These are phyloP conservation scores for Sinocyclocheilus rhinocerous DNA, from an alignment of 2,113 vertebrate species.

Conservation along the genomic window DNA sequence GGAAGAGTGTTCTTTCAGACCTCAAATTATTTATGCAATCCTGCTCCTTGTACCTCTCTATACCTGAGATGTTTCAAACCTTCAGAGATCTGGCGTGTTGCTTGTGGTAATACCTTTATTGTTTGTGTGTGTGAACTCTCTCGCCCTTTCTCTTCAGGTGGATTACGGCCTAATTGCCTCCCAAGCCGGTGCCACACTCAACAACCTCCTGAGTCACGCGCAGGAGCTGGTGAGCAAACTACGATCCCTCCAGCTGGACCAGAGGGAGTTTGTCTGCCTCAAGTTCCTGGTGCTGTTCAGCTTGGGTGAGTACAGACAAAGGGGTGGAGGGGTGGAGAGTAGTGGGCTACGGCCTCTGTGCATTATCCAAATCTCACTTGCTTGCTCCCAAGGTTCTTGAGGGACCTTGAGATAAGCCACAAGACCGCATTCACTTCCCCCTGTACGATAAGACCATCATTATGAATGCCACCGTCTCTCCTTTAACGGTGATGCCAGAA, in stretches of 20 bases:
- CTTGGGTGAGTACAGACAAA: constrained; percentile 82
- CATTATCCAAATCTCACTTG: constrained; percentile 20
- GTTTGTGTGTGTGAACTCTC: constrained; percentile 34
- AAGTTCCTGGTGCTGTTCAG: constrained; percentile 99
- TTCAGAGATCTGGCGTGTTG: constrained; percentile 13
- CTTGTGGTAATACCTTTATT: constrained; percentile 11
- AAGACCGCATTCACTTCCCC: background rate
- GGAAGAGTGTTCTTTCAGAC: background rate
- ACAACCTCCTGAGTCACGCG: constrained; percentile 93
- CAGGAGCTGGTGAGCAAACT: constrained; percentile 94
- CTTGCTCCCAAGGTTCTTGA: constrained; percentile 48
- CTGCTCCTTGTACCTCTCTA: background rate
- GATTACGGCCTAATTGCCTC: constrained; percentile 90
- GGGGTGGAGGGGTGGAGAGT: constrained; percentile 13
- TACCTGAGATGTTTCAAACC: background rate
- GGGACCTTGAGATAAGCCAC: constrained; percentile 45
- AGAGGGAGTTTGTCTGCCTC: constrained; percentile 97
- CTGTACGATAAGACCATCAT: constrained; percentile 38
- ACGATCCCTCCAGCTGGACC: constrained; percentile 92
- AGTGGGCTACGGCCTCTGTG: background rate
- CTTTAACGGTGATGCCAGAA: background rate
- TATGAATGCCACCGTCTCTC: background rate
- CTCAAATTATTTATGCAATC: background rate
- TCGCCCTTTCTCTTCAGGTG: constrained; percentile 82
- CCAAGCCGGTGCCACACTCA: constrained; percentile 92